Percentiles rank a stretch among this genome's conserved stretches.
These are phyloP conservation scores for Eupithecia subumbrata DNA, from an alignment of 2,888 invertebrate species.

Conservation along the genomic window DNA sequence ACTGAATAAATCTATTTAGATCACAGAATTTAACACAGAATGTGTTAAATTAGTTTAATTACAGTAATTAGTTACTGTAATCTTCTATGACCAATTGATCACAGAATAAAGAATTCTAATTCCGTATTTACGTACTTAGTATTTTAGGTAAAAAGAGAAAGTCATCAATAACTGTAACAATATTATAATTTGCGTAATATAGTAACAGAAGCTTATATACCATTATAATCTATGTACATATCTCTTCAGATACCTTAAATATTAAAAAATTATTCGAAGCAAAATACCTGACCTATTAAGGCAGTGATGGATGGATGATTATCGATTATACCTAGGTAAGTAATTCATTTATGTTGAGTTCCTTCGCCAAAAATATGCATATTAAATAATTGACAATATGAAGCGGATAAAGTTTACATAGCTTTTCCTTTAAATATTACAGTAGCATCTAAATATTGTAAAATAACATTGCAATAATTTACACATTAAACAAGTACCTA, in stretches of 20 bases:
- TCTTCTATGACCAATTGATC: too few relatives aligned
- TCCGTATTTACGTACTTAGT: too few relatives aligned
- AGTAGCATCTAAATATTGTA: not conserved
- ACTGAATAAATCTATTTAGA: too few relatives aligned
- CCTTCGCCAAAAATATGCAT: not conserved
- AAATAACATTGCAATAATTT: not conserved
- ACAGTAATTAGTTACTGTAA: too few relatives aligned
- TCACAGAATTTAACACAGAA: too few relatives aligned
- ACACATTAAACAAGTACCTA: not conserved
- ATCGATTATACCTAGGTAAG: too few relatives aligned
- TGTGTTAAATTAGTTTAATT: too few relatives aligned
- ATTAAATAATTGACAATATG: not conserved
- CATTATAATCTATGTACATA: not conserved
- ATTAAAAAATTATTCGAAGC: not conserved
- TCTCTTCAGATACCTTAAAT: not conserved
- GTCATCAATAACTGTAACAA: not conserved
- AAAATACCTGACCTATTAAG: not conserved
- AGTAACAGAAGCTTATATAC: not conserved
- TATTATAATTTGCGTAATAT: constrained; percentile 10
- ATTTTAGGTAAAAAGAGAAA: not conserved
- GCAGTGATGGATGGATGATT: not conserved
- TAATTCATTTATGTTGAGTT: not conserved
- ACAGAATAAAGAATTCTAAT: too few relatives aligned
- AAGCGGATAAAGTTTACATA: not conserved
- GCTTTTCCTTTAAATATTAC: not conserved